Evolutionary conservation across 2,113 vertebrate genomes (phyloP).

Genomic region (Orycteropus afer): DNA sequence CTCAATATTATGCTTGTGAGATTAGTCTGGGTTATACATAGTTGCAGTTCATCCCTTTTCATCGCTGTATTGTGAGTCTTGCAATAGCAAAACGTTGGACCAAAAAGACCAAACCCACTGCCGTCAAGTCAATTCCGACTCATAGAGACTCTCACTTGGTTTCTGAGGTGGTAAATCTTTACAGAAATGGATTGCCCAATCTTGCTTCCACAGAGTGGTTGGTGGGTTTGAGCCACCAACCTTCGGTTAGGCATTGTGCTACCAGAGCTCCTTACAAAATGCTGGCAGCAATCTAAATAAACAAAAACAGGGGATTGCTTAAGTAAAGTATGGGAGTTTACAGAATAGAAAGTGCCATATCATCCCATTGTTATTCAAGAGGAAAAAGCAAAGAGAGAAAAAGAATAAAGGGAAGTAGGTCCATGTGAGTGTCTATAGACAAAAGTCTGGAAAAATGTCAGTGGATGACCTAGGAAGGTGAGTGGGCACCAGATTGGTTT

Average conservation of each 20-base stretch:
- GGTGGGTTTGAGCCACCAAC: no score
- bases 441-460: neutral
- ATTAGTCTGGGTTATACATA: no score
- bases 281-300: neutral
- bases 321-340: neutral
- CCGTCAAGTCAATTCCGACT: no score
- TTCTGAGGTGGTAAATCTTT: no score
- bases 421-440: neutral
- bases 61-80: neutral
- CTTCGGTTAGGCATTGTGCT: no score
- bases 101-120: no score
- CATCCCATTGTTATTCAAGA: neutral
- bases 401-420: neutral
- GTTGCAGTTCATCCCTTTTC: neutral
- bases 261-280: no score
- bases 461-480: neutral
- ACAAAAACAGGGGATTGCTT: neutral
- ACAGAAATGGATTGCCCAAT: no score
- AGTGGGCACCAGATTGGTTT: no score
- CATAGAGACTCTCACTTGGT: no score
- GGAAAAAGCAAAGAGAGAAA: neutral
- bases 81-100: neutral
- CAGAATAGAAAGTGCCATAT: neutral
- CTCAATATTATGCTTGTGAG: no score
- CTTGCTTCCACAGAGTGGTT: no score